Conservation (phyloP, 1,140 invertebrate genomes). For the Solenopsis invicta region DNA sequence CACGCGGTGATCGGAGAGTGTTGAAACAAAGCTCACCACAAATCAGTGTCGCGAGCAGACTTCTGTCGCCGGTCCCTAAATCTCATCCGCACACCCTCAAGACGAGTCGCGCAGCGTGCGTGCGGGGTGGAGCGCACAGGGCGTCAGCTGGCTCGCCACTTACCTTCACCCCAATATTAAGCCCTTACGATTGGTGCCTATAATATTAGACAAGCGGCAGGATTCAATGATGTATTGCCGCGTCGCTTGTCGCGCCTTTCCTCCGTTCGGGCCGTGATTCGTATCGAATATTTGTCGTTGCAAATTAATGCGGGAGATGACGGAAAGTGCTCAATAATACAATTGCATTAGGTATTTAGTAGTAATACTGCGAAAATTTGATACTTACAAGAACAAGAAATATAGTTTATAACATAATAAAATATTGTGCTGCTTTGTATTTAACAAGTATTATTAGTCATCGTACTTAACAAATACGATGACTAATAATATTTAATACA, state of each 20-base stretch:
- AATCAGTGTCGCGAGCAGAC: conserved; percentile 87
- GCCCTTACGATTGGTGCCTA: conserved; percentile 86
- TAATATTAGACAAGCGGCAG: conserved; percentile 86
- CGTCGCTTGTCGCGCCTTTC: conserved; percentile 70
- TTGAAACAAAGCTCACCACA: conserved; percentile 87
- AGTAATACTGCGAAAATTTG: not conserved
- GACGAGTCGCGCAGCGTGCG: conserved; percentile 86
- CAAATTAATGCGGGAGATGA: not conserved
- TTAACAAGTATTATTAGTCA: too few relatives aligned
- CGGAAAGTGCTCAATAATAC: not conserved
- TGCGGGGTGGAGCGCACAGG: conserved; percentile 82
- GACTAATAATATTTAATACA: too few relatives aligned
- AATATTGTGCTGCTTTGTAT: not conserved
- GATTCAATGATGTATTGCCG: conserved; percentile 85
- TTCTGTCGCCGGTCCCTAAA: conserved; percentile 86
- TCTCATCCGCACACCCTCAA: conserved; percentile 87
- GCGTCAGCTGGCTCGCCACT: conserved; percentile 87
- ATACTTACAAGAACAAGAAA: not conserved
- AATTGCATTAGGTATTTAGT: not conserved
- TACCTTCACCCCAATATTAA: conserved; percentile 87
- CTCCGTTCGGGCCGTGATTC: conserved; percentile 50
- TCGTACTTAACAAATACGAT: not conserved
- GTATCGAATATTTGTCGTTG: conserved; percentile 12
- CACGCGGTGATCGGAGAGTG: conserved; percentile 73
- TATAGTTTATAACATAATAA: not conserved